Evolutionary conservation across 2,113 vertebrate genomes (phyloP).

Genomic region (Eubucco bourcierii): DNA sequence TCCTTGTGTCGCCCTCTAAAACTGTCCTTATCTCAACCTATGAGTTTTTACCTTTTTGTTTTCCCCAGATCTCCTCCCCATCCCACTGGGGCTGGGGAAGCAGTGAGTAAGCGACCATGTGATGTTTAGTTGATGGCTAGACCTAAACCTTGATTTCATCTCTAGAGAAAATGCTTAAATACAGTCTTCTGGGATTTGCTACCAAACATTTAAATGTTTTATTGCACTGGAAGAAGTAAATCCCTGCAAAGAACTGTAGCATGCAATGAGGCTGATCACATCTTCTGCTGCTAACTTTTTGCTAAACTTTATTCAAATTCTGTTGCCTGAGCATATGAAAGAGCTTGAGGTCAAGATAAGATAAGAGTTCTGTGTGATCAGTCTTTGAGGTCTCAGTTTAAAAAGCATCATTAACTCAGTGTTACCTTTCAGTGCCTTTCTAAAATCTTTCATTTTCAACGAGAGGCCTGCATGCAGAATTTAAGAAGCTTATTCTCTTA

Average conservation of each 20-base stretch:
- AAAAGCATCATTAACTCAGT: constrained; percentile 46
- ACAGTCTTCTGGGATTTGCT: neutral
- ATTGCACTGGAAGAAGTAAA: neutral
- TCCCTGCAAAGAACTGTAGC: neutral
- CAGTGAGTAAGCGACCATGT: too few relatives aligned
- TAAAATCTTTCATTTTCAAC: constrained; percentile 67
- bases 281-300: constrained; percentile 11
- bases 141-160: neutral
- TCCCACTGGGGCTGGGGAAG: neutral
- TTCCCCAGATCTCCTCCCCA: neutral
- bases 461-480: constrained; percentile 60
- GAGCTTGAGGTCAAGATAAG: neutral
- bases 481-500: constrained; percentile 73
- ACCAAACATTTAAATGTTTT: neutral
- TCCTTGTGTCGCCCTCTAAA: neutral
- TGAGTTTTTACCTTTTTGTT: neutral
- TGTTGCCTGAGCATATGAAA: neutral
- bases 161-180: constrained; percentile 7
- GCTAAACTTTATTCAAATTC: constrained; percentile 21
- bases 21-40: neutral
- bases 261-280: neutral
- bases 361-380: neutral
- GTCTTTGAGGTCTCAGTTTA: constrained; percentile 42
- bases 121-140: too few relatives aligned
- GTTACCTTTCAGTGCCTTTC: constrained; percentile 65